Percentiles rank a stretch among this genome's conserved stretches.
phyloP scores from a whole-genome alignment of 1,140 invertebrate genomes.

The Papilio xuthus region DNA sequence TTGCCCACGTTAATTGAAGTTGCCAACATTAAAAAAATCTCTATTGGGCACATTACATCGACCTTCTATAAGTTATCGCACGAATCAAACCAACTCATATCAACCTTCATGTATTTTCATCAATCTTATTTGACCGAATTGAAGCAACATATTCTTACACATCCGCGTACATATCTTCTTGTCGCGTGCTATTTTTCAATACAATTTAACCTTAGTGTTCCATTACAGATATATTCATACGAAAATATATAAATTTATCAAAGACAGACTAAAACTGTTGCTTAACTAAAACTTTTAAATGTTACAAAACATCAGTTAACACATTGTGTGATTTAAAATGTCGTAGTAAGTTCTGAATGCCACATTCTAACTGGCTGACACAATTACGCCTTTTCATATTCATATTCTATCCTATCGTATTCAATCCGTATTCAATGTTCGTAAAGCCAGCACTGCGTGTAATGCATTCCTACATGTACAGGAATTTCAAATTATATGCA shows the following conservation, averaged over 20 bases:
- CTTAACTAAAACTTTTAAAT: neutral
- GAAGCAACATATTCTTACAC: too few species aligned
- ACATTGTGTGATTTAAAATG: neutral
- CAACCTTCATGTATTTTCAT: too few species aligned
- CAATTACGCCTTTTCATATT: constrained; percentile 9
- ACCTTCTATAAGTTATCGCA: neutral
- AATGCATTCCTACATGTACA: neutral
- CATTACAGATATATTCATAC: too few species aligned
- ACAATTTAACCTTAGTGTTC: too few species aligned
- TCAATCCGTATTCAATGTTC: constrained; percentile 11
- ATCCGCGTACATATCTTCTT: too few species aligned
- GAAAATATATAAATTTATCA: too few species aligned
- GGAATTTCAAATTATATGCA: neutral
- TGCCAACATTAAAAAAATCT: neutral
- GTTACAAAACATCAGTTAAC: neutral
- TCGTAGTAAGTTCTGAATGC: neutral
- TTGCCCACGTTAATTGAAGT: neutral
- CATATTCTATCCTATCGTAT: constrained; percentile 3
- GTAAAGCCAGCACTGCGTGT: neutral
- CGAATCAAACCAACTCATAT: neutral
- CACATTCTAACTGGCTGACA: neutral
- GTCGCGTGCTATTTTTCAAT: too few species aligned
- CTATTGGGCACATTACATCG: neutral
- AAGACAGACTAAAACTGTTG: too few species aligned
- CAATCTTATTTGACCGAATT: too few species aligned